Conservation (phyloP, 2,797 vertebrate species). For the Bovichtus variegatus region DNA sequence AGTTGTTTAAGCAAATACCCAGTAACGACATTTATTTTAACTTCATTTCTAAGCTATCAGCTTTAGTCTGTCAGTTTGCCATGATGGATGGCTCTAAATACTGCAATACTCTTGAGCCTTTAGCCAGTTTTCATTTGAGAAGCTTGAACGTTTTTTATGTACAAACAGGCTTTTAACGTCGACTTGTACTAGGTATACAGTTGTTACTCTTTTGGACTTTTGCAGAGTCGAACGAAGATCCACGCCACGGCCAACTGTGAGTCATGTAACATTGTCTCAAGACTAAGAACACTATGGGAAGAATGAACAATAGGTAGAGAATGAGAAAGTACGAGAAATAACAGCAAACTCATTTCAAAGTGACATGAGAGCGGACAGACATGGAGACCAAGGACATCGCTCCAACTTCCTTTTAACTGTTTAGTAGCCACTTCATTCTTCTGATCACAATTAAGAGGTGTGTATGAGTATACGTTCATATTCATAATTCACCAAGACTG, state of each 20-base stretch:
- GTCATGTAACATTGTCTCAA: not conserved
- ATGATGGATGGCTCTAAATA: not conserved
- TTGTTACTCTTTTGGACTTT: not conserved
- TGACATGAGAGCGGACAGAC: not conserved
- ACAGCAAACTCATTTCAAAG: not conserved
- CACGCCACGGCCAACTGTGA: too few species aligned
- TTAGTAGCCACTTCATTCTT: not conserved
- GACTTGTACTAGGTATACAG: not conserved
- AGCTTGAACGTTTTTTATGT: not conserved
- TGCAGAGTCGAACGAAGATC: too few species aligned
- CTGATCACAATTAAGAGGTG: constrained; percentile 7
- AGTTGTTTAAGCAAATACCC: not conserved
- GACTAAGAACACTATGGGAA: not conserved
- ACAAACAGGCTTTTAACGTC: too few species aligned
- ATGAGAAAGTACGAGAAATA: too few species aligned
- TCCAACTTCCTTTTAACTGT: constrained; percentile 3
- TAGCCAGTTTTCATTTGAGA: not conserved
- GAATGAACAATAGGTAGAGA: not conserved
- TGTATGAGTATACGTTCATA: not conserved
- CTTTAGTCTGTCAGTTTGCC: not conserved
- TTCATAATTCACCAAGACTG: not conserved
- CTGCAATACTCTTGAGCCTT: not conserved
- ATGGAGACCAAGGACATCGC: not conserved
- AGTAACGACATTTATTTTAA: not conserved
- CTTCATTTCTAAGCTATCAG: not conserved